A percentile compares a stretch with the other conserved stretches of the same genome.
These are phyloP conservation scores for Hephaestus fuliginosus DNA, from an alignment of 2,797 vertebrate genomes.

Conservation along the genomic window DNA sequence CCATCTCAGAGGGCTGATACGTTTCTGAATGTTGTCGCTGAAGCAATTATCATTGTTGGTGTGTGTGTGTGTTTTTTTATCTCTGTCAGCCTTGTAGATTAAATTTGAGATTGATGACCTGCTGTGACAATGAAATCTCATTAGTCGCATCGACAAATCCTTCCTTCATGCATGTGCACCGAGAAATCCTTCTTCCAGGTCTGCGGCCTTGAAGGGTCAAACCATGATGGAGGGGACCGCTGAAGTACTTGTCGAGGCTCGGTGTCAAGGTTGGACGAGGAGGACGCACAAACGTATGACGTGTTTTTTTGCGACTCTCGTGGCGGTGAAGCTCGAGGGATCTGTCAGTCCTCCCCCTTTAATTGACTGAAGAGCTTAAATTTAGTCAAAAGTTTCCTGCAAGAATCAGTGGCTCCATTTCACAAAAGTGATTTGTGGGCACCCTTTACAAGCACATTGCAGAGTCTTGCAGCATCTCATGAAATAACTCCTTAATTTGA, in stretches of 20 bases:
- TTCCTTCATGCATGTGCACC: not conserved
- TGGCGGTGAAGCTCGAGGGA: not conserved
- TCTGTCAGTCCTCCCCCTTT: too few species aligned
- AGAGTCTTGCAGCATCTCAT: too few species aligned
- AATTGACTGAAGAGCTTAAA: too few species aligned
- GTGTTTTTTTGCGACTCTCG: not conserved
- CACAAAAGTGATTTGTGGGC: too few species aligned
- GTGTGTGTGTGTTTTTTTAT: conserved; percentile 6
- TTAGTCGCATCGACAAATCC: conserved; percentile 43
- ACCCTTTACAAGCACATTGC: too few species aligned
- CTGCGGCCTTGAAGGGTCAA: conserved; percentile 23
- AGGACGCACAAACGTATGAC: not conserved
- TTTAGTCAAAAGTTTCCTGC: too few species aligned
- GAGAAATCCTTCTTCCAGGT: not conserved
- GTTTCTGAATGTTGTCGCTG: conserved; percentile 4
- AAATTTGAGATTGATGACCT: conserved; percentile 44
- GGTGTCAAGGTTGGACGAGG: conserved; percentile 12
- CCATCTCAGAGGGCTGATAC: conserved; percentile 1
- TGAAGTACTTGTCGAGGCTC: not conserved
- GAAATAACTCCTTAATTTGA: too few species aligned
- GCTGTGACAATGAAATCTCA: conserved; percentile 12
- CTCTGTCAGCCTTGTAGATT: conserved; percentile 33
- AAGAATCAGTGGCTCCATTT: too few species aligned
- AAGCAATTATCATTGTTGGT: conserved; percentile 25
- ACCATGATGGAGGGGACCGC: conserved; percentile 12